These are phyloP conservation scores for Rugalucina vietnamica DNA, from an alignment of 2,888 invertebrate species.

Conservation along the genomic window DNA sequence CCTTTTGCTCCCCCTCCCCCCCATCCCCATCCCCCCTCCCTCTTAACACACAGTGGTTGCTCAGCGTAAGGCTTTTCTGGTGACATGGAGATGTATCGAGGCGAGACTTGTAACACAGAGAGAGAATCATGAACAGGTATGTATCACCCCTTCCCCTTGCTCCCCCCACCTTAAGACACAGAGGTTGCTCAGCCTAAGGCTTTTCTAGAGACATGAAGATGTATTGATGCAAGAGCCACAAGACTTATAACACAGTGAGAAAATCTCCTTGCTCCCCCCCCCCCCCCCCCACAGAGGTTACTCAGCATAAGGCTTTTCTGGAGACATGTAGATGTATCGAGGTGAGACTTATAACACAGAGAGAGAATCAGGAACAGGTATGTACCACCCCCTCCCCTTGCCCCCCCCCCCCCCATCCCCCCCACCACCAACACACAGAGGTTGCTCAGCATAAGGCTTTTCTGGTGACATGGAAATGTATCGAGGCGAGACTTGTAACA, in stretches of 20 bases:
- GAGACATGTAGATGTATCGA: constrained; percentile 98
- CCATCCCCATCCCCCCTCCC: constrained; percentile 95
- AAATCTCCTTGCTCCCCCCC: constrained; percentile 97
- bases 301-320: constrained; percentile 95
- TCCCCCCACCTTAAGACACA: no score
- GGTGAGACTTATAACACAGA: constrained; percentile 93
- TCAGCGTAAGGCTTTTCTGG: constrained; percentile 95
- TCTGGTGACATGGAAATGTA: constrained; percentile 96
- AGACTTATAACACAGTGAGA: constrained; percentile 94
- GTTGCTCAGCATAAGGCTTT: constrained; percentile 96
- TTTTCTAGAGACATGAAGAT: constrained; percentile 96
- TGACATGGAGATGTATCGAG: constrained; percentile 97
- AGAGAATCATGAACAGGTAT: constrained; percentile 97
- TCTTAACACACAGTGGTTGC: constrained; percentile 96
- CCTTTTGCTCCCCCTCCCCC: no score
- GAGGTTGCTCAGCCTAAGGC: constrained; percentile 96
- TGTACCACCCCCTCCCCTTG: no score
- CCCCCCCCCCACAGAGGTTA: constrained; percentile 95
- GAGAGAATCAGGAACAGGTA: constrained; percentile 98
- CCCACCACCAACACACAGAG: constrained; percentile 97
- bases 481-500: constrained; percentile 94
- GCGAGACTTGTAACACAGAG: constrained; percentile 94
- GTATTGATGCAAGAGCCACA: constrained; percentile 95
- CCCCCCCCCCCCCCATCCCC: no score
- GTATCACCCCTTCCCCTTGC: no score